Evolutionary conservation across 2,888 invertebrate species (phyloP).

Genomic region (Cerastoderma edule): DNA sequence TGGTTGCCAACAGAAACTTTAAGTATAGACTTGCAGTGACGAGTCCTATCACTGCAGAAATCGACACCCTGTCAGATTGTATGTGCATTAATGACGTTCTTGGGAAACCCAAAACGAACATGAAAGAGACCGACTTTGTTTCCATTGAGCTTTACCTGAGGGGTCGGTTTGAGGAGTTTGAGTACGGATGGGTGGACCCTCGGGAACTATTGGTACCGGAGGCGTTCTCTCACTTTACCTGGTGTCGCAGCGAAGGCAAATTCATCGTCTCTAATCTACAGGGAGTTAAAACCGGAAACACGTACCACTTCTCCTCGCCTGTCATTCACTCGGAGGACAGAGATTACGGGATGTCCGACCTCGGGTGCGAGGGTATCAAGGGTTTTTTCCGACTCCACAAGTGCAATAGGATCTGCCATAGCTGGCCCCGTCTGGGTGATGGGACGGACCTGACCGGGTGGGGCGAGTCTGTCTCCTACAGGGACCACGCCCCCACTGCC

Average conservation of each 20-base stretch:
- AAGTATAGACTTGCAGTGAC: slow-evolving; percentile 54
- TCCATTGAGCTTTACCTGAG: slow-evolving; percentile 68
- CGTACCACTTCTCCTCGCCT: slow-evolving; percentile 68
- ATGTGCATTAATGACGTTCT: slow-evolving; percentile 66
- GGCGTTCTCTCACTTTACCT: slow-evolving; percentile 72
- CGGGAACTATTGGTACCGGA: slow-evolving; percentile 59
- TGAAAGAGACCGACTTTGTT: slow-evolving; percentile 65
- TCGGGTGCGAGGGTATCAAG: slow-evolving; percentile 68
- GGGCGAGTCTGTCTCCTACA: slow-evolving; percentile 30
- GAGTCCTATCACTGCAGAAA: slow-evolving; percentile 68
- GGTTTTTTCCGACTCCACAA: slow-evolving; percentile 71
- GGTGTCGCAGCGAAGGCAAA: slow-evolving; percentile 67
- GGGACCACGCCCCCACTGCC: slow-evolving; percentile 29
- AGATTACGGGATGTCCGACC: slow-evolving; percentile 62
- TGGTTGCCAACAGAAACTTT: slow-evolving; percentile 26
- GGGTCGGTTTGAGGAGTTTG: slow-evolving; percentile 65
- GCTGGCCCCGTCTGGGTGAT: slow-evolving; percentile 62
- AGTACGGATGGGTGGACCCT: slow-evolving; percentile 53
- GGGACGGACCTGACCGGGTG: slow-evolving; percentile 46
- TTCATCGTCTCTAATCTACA: slow-evolving; percentile 69
- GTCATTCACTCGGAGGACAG: slow-evolving; percentile 66
- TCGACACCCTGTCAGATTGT: slow-evolving; percentile 71
- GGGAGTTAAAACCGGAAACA: slow-evolving; percentile 60
- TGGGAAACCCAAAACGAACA: slow-evolving; percentile 64
- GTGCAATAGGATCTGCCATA: slow-evolving; percentile 67